These are phyloP conservation scores for Poecilus cupreus DNA, from an alignment of 2,888 invertebrate species.

Conservation along the genomic window DNA sequence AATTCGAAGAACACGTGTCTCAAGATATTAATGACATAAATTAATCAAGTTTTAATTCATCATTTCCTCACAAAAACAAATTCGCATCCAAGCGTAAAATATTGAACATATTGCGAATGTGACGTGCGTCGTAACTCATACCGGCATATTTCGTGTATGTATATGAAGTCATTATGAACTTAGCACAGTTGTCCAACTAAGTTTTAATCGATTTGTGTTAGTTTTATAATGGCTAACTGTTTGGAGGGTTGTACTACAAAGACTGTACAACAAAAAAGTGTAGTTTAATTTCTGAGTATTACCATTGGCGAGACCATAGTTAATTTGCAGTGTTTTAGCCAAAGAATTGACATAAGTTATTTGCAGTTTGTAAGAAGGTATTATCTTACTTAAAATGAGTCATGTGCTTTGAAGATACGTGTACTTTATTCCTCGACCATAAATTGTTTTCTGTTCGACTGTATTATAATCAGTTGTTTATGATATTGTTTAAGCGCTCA, in stretches of 20 bases:
- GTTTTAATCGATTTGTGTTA: constrained; percentile 13
- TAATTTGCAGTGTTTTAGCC: constrained; percentile 12
- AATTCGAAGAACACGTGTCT: constrained; percentile 19
- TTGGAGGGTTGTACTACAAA: constrained; percentile 3
- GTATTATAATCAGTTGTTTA: no score
- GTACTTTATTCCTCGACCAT: no score
- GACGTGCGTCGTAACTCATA: constrained; percentile 34
- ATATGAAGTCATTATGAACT: constrained; percentile 56
- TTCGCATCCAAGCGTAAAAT: neutral
- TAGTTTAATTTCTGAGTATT: constrained; percentile 31
- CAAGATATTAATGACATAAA: constrained; percentile 22
- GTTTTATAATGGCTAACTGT: neutral
- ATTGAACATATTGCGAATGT: constrained; percentile 29
- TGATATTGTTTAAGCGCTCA: no score
- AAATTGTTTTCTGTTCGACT: no score
- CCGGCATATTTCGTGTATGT: constrained; percentile 55
- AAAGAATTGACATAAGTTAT: neutral
- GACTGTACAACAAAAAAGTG: constrained; percentile 25
- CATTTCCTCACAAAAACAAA: neutral
- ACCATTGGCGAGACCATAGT: neutral
- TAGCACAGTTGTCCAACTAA: constrained; percentile 27
- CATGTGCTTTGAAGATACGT: no score
- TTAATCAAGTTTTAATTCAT: constrained; percentile 9
- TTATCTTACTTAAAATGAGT: no score
- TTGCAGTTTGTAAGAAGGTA: neutral